Evolutionary conservation across 2,888 invertebrate species (phyloP).

Genomic region (Drosophila paramelanica): DNA sequence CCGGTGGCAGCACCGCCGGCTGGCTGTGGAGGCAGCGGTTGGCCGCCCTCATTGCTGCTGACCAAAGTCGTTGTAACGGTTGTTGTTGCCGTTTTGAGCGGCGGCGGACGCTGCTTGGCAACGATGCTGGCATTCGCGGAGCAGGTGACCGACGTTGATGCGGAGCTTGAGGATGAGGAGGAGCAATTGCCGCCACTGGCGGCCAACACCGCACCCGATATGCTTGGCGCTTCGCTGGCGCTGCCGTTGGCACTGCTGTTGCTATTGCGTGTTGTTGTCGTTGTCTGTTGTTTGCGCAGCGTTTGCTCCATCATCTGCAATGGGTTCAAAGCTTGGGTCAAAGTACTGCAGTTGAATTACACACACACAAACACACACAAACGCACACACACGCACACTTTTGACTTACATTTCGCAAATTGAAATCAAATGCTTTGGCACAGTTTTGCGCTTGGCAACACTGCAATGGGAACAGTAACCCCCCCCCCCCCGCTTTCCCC

Average conservation of each 20-base stretch:
- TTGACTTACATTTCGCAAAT: conserved; percentile 43
- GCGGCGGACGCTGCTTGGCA: conserved; percentile 83
- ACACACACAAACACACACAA: neutral
- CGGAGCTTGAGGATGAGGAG: conserved; percentile 53
- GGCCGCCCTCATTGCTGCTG: conserved; percentile 73
- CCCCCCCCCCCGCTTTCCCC: neutral
- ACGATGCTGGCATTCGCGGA: conserved; percentile 66
- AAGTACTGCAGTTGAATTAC: neutral
- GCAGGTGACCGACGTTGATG: conserved; percentile 66
- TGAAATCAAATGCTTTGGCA: conserved; percentile 57
- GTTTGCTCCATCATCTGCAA: conserved; percentile 66
- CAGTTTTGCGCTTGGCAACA: conserved; percentile 19
- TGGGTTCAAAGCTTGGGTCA: neutral
- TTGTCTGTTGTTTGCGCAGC: conserved; percentile 60
- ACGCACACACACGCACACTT: neutral
- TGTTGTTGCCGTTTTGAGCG: conserved; percentile 79
- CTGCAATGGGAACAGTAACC: conserved; percentile 25
- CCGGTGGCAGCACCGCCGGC: neutral
- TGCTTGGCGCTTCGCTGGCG: conserved; percentile 48
- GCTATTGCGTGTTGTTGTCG: conserved; percentile 24
- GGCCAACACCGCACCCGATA: conserved; percentile 31
- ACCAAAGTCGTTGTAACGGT: conserved; percentile 70
- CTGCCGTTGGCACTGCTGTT: conserved; percentile 13
- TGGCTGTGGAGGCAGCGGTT: conserved; percentile 55
- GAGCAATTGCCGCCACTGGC: conserved; percentile 25